Conservation (phyloP, 2,113 vertebrate species). For the Blennius ocellaris region DNA sequence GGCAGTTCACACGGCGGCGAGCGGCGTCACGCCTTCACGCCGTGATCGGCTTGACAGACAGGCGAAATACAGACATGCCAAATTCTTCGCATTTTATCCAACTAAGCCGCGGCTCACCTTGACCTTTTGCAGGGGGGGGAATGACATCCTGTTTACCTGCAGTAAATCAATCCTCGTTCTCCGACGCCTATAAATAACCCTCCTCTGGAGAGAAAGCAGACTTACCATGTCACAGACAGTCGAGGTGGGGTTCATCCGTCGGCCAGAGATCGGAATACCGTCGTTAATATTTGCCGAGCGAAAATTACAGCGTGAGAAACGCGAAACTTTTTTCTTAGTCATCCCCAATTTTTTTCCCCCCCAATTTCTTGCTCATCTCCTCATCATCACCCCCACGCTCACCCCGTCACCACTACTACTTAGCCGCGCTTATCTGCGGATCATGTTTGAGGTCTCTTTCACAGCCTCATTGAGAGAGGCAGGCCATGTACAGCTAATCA, state of each 20-base stretch:
- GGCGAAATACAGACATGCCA: conserved; percentile 29
- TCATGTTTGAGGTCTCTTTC: conserved; percentile 68
- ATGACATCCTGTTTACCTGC: conserved; percentile 66
- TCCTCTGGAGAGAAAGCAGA: conserved; percentile 43
- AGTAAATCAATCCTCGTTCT: conserved; percentile 65
- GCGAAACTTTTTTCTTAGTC: not conserved
- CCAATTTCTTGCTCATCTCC: not conserved
- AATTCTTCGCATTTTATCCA: conserved; percentile 43
- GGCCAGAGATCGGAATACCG: not conserved
- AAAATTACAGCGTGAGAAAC: conserved; percentile 12
- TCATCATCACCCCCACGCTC: not conserved
- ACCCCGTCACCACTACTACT: conserved; percentile 17
- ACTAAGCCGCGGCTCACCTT: conserved; percentile 64
- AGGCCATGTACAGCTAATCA: conserved; percentile 79
- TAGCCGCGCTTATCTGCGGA: conserved; percentile 39
- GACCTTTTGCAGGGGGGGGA: conserved; percentile 53
- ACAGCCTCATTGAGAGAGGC: conserved; percentile 65
- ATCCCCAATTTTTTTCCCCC: not conserved
- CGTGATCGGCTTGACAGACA: conserved; percentile 38
- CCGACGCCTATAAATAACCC: conserved; percentile 63
- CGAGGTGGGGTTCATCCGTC: conserved; percentile 11
- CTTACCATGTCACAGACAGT: conserved; percentile 26
- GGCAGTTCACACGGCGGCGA: conserved; percentile 6
- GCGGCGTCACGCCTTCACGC: not conserved
- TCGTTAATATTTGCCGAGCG: conserved; percentile 19